Base-by-base conservation (phyloP, 2,888 invertebrate genomes). In the Artemia sinica region DNA sequence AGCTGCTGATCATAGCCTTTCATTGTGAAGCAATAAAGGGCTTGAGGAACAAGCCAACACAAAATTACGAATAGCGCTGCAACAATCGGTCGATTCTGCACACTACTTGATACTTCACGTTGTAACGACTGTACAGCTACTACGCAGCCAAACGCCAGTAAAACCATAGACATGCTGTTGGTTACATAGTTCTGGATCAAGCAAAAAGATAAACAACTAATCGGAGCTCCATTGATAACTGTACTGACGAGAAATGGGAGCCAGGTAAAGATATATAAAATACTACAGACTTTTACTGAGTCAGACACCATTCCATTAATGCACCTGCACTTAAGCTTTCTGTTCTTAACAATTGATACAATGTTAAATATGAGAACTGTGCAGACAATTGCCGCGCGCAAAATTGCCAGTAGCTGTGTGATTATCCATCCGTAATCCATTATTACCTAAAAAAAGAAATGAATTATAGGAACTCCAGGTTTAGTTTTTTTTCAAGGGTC, bases 161-260 rank as follows among this genome's bases (percentile, higher is more conserved):
- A 66, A 13, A 71, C 71, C 70, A 71, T 67, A 49, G 68, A 67
- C 66, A 72, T 69, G 65, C 71, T 70, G 52, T 71, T 71, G 69
- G 70, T 69, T 50, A 72, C 66, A 49, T 70, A 71, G 69, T 71
- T 71, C 67, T 72, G 72, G n/a, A 69, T 51, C 50, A 71, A 50
- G 66, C 71, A 71, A 52, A 72, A 72, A 50, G 69, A 69, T 58
- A 67, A 68, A 50, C 69, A 68, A 67, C 67, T 68, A 14, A 72
- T 67, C 65, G 70, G 49, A 7, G 69, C n/a, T 14, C 71, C 71
- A 50, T 70, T 71, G 14, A 52, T 28, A 28, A 71, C 66, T 13
- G 68, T 67, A 50, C 69, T 70, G n/a, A 72, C 49, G 48, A 70
- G 65, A 65, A 71, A 71, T 13, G 72, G 71, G 9, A 69, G 65